These are phyloP conservation scores for Caenorhabditis sp. DNA, from an alignment of 2,888 invertebrate genomes.

Conservation along the genomic window DNA sequence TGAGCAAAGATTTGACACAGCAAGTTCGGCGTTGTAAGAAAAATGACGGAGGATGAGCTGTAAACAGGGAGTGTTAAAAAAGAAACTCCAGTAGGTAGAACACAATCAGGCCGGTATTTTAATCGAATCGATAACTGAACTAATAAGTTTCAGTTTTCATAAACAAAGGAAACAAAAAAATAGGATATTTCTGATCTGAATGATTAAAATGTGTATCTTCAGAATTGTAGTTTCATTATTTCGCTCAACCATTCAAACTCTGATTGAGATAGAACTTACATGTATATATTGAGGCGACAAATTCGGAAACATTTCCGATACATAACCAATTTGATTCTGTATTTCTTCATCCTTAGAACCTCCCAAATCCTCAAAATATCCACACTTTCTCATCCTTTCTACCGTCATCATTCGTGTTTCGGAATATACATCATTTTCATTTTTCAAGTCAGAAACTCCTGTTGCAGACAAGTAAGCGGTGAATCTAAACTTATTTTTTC, in stretches of 20 bases:
- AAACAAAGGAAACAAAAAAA: too few species aligned
- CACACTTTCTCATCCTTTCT: slow-evolving; percentile 20
- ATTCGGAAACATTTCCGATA: slow-evolving; percentile 27
- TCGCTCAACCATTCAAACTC: too few species aligned
- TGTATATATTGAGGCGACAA: slow-evolving; percentile 23
- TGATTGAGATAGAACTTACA: slow-evolving; percentile 3
- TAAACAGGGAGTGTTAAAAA: too few species aligned
- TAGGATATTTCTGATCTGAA: too few species aligned
- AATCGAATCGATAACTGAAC: too few species aligned
- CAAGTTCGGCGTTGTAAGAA: slow-evolving; percentile 46
- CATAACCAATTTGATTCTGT: slow-evolving; percentile 14
- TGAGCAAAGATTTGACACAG: slow-evolving; percentile 37
- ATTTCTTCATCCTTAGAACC: slow-evolving; percentile 11
- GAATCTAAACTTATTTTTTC: slow-evolving; percentile 13
- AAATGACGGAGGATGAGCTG: slow-evolving; percentile 58
- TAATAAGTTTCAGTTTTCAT: too few species aligned
- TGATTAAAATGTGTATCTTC: too few species aligned
- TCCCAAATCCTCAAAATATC: slow-evolving; percentile 29
- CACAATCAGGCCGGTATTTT: too few species aligned
- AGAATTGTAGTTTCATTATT: too few species aligned
- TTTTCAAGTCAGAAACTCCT: too few species aligned
- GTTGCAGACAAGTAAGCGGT: slow-evolving; percentile 20
- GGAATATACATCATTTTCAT: neutral
- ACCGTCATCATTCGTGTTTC: slow-evolving; percentile 11
- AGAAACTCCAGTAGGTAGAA: too few species aligned